Percentiles rank a stretch among this genome's conserved stretches.
Evolutionary conservation across 1,140 invertebrate species (phyloP).

Genomic region (Drosophila subobscura): DNA sequence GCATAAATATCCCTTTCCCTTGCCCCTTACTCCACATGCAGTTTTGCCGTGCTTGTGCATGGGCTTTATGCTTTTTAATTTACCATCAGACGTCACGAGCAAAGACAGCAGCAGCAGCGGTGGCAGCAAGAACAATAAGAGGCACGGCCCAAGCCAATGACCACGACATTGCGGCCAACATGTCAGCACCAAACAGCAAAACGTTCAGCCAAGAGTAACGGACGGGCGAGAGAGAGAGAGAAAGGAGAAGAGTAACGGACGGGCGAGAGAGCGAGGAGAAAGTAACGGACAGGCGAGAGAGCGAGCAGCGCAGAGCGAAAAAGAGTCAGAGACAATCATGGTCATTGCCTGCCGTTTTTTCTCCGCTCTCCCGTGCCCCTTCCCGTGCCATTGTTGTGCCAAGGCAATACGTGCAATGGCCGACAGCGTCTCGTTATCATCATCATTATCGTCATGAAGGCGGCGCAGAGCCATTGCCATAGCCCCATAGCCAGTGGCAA

Average conservation of each 20-base stretch:
- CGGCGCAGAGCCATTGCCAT: too few relatives aligned
- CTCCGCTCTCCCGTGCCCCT: constrained; percentile 3
- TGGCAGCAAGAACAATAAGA: neutral
- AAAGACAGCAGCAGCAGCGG: too few relatives aligned
- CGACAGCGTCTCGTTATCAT: constrained; percentile 69
- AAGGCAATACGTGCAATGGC: constrained; percentile 63
- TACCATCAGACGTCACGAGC: constrained; percentile 70
- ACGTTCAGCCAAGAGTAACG: too few relatives aligned
- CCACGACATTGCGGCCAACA: constrained; percentile 66
- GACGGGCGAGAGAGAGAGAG: too few relatives aligned
- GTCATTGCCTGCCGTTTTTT: constrained; percentile 28
- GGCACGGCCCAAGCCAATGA: constrained; percentile 38
- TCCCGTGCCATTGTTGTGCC: constrained; percentile 22
- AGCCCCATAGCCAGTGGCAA: too few relatives aligned
- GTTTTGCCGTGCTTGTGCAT: constrained; percentile 32
- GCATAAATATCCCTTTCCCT: constrained; percentile 72
- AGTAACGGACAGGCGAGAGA: too few relatives aligned
- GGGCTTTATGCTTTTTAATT: constrained; percentile 74
- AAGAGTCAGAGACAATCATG: constrained; percentile 40
- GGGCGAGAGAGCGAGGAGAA: too few relatives aligned
- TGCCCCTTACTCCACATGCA: constrained; percentile 15
- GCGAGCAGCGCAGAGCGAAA: too few relatives aligned
- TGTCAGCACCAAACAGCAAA: constrained; percentile 52
- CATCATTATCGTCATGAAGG: constrained; percentile 32
- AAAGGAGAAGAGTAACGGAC: too few relatives aligned